Conservation (phyloP, 2,113 vertebrate genomes). For the Guaruba guarouba region DNA sequence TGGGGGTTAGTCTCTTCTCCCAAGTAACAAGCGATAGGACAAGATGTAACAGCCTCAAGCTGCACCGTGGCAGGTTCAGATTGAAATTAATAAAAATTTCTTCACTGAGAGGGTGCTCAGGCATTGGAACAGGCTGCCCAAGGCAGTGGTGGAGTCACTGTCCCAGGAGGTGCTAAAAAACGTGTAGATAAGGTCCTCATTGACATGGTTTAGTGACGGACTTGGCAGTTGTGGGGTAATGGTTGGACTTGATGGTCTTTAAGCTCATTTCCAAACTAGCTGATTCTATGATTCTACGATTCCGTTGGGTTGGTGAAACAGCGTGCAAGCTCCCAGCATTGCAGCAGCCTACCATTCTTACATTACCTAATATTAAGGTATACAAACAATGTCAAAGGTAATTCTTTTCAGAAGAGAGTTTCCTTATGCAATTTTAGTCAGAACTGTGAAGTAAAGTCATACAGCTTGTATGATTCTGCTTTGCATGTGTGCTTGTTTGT, state of each 20-base stretch:
- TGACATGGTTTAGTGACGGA: neutral
- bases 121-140: neutral
- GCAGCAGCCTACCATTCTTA: neutral
- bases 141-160: neutral
- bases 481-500: neutral
- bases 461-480: neutral
- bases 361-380: fast-evolving
- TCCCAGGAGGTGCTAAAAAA: neutral
- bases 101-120: neutral
- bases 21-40: neutral
- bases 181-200: neutral
- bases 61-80: neutral
- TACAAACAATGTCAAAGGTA: neutral
- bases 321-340: fast-evolving
- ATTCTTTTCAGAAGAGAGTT: neutral
- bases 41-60: neutral
- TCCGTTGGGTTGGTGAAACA: neutral
- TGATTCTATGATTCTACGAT: neutral
- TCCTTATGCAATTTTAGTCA: neutral
- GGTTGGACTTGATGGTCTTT: neutral
- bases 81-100: neutral
- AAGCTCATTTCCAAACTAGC: neutral
- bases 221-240: neutral
- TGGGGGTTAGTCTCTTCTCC: neutral
- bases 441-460: neutral